phyloP scores from a whole-genome alignment of 2,888 invertebrate species.

The Caenorhabditis angaria region DNA sequence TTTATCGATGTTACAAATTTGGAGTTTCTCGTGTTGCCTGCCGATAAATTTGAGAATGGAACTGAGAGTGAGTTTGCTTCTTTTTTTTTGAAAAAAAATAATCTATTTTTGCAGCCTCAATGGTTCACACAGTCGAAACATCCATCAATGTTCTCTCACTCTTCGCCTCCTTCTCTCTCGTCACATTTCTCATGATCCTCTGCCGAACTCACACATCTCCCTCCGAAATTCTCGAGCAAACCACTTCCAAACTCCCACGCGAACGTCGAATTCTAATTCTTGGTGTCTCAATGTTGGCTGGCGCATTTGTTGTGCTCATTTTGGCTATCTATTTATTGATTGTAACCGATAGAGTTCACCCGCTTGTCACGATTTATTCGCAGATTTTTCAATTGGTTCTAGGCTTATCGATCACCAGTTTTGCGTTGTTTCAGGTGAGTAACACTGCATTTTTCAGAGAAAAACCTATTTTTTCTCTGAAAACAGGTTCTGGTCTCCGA shows the following conservation, averaged over 20 bases:
- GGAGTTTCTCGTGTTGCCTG: conserved; percentile 30
- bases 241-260: not conserved
- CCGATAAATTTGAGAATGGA: conserved; percentile 37
- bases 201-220: conserved; percentile 17
- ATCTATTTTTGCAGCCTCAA: conserved; percentile 23
- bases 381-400: conserved; percentile 37
- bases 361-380: conserved; percentile 38
- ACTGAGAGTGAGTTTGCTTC: conserved; percentile 20
- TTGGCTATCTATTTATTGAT: conserved; percentile 27
- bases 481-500: conserved; percentile 34
- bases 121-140: conserved; percentile 35
- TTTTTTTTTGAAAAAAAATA: not conserved
- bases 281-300: not conserved
- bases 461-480: not conserved
- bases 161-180: conserved; percentile 24
- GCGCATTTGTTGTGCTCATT: conserved; percentile 10
- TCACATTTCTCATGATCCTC: conserved; percentile 18
- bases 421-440: conserved; percentile 31
- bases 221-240: conserved; percentile 13
- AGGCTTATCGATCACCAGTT: conserved; percentile 33
- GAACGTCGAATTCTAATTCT: not conserved
- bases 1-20: conserved; percentile 29
- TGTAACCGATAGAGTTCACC: conserved; percentile 20
- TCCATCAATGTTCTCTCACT: conserved; percentile 30
- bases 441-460: not conserved